These are phyloP conservation scores for Hypsopygia costalis DNA, from an alignment of 2,888 invertebrate genomes.

Conservation along the genomic window DNA sequence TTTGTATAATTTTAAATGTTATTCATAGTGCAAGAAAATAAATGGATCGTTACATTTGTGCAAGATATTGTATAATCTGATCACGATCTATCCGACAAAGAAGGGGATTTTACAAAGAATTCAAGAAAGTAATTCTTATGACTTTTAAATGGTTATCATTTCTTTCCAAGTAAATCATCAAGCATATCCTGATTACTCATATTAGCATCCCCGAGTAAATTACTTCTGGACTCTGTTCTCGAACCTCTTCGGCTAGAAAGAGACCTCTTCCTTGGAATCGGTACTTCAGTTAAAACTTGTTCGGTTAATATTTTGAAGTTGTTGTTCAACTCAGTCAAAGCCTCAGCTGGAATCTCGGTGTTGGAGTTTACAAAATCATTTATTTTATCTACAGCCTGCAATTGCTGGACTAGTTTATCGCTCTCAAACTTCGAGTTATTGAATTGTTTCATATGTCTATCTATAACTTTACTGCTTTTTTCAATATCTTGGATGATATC, in stretches of 20 bases:
- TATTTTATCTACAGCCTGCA: slow-evolving; percentile 74
- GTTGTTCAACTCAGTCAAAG: slow-evolving; percentile 60
- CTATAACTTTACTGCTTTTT: slow-evolving; percentile 67
- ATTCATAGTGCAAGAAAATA: too few relatives aligned
- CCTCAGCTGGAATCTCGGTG: slow-evolving; percentile 48
- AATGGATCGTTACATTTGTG: too few relatives aligned
- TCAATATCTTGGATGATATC: slow-evolving; percentile 69
- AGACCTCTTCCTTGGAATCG: slow-evolving; percentile 48
- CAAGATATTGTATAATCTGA: too few relatives aligned
- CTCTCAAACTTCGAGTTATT: slow-evolving; percentile 64
- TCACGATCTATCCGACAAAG: too few relatives aligned
- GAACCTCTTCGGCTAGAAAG: slow-evolving; percentile 48
- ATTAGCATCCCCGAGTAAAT: slow-evolving; percentile 53
- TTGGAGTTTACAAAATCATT: slow-evolving; percentile 63
- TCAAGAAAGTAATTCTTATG: too few relatives aligned
- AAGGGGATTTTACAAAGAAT: too few relatives aligned
- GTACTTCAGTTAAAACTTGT: slow-evolving; percentile 45
- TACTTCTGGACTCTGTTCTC: slow-evolving; percentile 34
- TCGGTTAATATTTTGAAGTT: slow-evolving; percentile 64
- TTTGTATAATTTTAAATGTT: too few relatives aligned
- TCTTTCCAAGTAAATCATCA: slow-evolving; percentile 65
- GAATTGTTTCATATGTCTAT: slow-evolving; percentile 73
- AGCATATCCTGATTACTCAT: slow-evolving; percentile 67
- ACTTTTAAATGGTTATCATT: slow-evolving; percentile 44
- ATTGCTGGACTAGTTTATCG: slow-evolving; percentile 67